phyloP scores from a whole-genome alignment of 2,888 invertebrate species.

The Girardia tigrina region DNA sequence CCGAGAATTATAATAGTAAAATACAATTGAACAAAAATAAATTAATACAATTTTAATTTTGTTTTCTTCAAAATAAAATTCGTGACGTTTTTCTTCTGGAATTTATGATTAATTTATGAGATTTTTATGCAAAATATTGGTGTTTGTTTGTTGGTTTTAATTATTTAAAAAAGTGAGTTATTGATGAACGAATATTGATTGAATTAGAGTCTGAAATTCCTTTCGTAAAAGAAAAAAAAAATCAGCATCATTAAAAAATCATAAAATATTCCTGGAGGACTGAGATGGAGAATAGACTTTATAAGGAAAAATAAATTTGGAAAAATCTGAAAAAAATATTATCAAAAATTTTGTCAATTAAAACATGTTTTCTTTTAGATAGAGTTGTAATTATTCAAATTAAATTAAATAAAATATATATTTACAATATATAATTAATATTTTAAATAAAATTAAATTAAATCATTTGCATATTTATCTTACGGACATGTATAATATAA shows the following conservation, averaged over 20 bases:
- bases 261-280: not conserved
- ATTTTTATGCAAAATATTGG: not conserved
- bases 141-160: not conserved
- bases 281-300: not conserved
- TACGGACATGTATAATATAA: too few relatives aligned
- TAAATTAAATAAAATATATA: too few relatives aligned
- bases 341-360: too few relatives aligned
- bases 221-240: not conserved
- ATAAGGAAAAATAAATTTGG: too few relatives aligned
- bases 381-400: too few relatives aligned
- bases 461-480: too few relatives aligned
- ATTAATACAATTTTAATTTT: not conserved
- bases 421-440: too few relatives aligned
- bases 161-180: not conserved
- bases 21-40: not conserved
- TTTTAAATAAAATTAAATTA: too few relatives aligned
- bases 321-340: too few relatives aligned
- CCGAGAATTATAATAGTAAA: not conserved
- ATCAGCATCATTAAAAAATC: not conserved
- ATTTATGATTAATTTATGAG: slow-evolving; percentile 3
- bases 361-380: too few relatives aligned
- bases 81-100: not conserved
- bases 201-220: not conserved
- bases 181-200: not conserved
- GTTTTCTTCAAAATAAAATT: not conserved